Conservation (phyloP, 2,888 invertebrate genomes). For the Melanostoma mellinum region DNA sequence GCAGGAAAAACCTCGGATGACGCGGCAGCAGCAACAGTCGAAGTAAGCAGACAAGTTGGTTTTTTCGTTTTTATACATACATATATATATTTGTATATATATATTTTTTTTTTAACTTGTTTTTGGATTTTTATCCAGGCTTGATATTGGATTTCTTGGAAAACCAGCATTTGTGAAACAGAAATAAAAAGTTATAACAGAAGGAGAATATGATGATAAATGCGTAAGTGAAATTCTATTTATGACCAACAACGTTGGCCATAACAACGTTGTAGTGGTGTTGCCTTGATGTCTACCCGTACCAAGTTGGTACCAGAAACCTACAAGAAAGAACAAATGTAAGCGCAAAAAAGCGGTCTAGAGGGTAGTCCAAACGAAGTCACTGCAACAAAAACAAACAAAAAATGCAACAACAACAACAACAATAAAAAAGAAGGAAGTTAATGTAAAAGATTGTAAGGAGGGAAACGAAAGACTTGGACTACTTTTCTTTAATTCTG, state of each 20-base stretch:
- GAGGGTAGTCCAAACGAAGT: too few relatives aligned
- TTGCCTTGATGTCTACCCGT: conserved; percentile 35
- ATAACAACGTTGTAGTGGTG: conserved; percentile 6
- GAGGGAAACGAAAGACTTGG: too few relatives aligned
- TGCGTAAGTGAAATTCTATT: conserved; percentile 51
- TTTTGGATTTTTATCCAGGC: neutral
- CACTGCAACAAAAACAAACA: too few relatives aligned
- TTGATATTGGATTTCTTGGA: conserved; percentile 46
- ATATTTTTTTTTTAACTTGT: conserved; percentile 1
- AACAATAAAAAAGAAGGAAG: too few relatives aligned
- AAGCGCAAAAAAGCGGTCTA: too few relatives aligned
- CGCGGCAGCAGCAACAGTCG: neutral
- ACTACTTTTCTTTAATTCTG: too few relatives aligned
- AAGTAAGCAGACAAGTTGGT: conserved; percentile 4
- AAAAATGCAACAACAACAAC: too few relatives aligned
- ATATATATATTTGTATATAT: conserved; percentile 5
- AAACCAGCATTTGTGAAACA: conserved; percentile 30
- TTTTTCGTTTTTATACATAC: neutral
- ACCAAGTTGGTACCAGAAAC: too few relatives aligned
- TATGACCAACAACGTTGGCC: conserved; percentile 24
- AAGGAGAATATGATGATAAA: conserved; percentile 53
- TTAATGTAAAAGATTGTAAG: too few relatives aligned
- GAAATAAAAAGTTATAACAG: conserved; percentile 39
- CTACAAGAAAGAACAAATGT: too few relatives aligned
- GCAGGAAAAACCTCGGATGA: conserved; percentile 31